Evolutionary conservation across 35 echinoderm and acorn worm species (phyloP).

Genomic region (Strongylocentrotus purpuratus): DNA sequence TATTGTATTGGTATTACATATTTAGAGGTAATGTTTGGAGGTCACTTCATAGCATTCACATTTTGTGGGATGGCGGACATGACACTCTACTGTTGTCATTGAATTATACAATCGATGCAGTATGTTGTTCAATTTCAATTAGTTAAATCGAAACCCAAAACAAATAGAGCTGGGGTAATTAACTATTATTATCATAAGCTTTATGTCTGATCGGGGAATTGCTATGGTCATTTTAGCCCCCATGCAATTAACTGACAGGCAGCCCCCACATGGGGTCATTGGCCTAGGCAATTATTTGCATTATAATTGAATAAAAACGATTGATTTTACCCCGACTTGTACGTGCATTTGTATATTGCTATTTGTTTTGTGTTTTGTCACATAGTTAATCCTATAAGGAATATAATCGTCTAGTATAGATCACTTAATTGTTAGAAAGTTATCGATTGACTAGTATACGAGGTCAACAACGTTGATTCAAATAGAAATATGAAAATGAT

Average conservation of each 20-base stretch:
- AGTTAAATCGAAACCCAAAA: not conserved
- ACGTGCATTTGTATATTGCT: not conserved
- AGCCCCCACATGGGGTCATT: not conserved
- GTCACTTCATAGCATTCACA: too few relatives aligned
- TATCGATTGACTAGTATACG: not conserved
- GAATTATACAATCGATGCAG: slow-evolving; percentile 10
- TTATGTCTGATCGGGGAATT: not conserved
- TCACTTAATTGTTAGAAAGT: slow-evolving; percentile 1
- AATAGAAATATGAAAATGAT: slow-evolving; percentile 20
- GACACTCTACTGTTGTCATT: not conserved
- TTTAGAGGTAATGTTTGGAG: too few relatives aligned
- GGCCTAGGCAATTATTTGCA: not conserved
- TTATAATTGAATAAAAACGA: not conserved
- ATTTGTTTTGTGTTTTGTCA: not conserved
- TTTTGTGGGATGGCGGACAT: not conserved
- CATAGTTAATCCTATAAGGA: not conserved
- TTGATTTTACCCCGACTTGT: not conserved
- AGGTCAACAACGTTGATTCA: not conserved
- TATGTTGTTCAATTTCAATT: slow-evolving; percentile 9
- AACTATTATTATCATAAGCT: not conserved
- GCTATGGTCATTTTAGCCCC: not conserved
- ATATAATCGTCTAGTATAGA: not conserved
- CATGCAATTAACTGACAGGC: not conserved
- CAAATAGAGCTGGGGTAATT: not conserved
- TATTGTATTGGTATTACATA: too few relatives aligned